phyloP scores from a whole-genome alignment of 2,113 vertebrate species.

The Ciconia boyciana region DNA sequence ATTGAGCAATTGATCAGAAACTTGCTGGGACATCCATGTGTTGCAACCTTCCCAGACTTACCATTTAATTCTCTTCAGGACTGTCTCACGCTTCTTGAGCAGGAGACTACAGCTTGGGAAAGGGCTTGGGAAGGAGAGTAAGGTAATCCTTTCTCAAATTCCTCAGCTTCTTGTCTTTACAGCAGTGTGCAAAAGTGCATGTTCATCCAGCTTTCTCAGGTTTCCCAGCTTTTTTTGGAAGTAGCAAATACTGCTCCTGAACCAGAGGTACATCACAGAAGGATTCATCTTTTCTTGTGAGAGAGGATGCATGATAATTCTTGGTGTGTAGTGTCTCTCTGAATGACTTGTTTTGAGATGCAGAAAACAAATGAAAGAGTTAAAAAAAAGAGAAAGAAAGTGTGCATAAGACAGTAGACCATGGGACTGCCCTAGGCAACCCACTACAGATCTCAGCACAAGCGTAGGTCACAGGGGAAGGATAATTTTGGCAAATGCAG shows the following conservation, averaged over 20 bases:
- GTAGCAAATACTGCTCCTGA: not conserved
- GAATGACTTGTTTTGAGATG: not conserved
- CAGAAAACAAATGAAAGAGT: not conserved
- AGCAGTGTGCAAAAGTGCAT: not conserved
- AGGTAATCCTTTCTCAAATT: not conserved
- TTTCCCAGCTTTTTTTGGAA: not conserved
- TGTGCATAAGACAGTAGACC: not conserved
- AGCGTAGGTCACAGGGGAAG: rapidly evolving
- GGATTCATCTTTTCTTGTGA: not conserved
- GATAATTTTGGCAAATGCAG: not conserved
- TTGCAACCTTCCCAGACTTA: not conserved
- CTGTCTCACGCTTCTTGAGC: not conserved
- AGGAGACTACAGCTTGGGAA: not conserved
- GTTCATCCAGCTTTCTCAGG: not conserved
- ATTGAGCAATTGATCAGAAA: not conserved
- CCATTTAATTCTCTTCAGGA: not conserved
- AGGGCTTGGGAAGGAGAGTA: not conserved
- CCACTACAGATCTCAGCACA: not conserved
- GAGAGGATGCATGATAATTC: not conserved
- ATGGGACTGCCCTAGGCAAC: not conserved
- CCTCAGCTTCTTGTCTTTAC: not conserved
- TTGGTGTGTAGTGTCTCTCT: not conserved
- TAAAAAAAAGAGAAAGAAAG: not conserved
- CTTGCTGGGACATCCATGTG: not conserved
- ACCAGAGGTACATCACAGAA: not conserved